Base-by-base conservation (phyloP, 2,113 vertebrate species). In the Albula goreensis region DNA sequence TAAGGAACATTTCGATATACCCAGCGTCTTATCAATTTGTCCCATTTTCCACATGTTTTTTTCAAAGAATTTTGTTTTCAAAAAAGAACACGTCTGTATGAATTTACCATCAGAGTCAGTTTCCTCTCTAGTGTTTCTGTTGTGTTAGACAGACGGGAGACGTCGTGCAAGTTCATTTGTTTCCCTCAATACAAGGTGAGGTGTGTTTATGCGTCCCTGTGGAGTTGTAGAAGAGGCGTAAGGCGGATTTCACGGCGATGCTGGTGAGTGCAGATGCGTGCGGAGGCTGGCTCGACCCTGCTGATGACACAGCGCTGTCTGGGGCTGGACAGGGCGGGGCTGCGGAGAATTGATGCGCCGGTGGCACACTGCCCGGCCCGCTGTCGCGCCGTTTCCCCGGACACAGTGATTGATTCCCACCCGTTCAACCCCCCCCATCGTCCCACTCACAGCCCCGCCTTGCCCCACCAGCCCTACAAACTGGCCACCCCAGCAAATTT, bases 281-380 rank as follows among this genome's bases (percentile, higher is more conserved):
- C 56, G 12, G 5, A 10, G 13, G 13, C 22, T 52, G 5, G 57
- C 74, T 41, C 31, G 25, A 41, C 74, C 25, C n/a, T 4, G 78
- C 50, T 17, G 49, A 1, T 84, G 83, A 74, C 83, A 77, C 50
- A 10, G 49, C 60, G 12, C 63, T 51, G 83, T 83, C 82, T 86
- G 85, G 78, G 56, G 49, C 82, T 83, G 49, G 77, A 57, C 25
- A 22, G 81, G 86, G 83, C 85, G 79, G 90, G 91, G 90, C 91
- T 89, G 91, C 86, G 50, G 85, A 57, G 88, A 86, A 88, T 91
- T 91, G 91, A 91, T 93, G 91, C 90, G 86, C 88, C 88, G 85
- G 84, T 90, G 91, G 91, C 92, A 84, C 31, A 19, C 19, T 89
- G 90, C 91, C 91, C 87, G 85, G 88, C 78, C 85, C 88, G 87